Evolutionary conservation across 2,797 vertebrate species (phyloP).

Genomic region (Vireo griseus): DNA sequence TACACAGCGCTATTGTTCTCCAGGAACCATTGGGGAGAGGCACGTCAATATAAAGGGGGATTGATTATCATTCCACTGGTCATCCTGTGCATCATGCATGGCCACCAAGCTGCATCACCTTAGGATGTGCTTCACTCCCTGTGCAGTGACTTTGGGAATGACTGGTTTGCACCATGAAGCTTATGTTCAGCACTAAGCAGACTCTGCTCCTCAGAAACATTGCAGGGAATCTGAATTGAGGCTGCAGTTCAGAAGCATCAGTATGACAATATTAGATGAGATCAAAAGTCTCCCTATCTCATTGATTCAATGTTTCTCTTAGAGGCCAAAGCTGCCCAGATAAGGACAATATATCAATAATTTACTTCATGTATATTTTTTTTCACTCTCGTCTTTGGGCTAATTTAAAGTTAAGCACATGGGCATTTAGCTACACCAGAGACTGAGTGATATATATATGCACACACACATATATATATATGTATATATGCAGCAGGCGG

Average conservation of each 20-base stretch:
- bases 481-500: background rate
- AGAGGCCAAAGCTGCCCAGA: background rate
- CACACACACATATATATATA: too few species aligned
- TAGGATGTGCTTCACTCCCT: background rate
- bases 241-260: background rate
- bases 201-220: background rate
- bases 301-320: background rate
- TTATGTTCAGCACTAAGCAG: background rate
- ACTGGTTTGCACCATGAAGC: background rate
- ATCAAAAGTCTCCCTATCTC: background rate
- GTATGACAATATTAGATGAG: background rate
- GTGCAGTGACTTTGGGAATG: background rate
- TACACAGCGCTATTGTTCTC: constrained; percentile 23
- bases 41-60: background rate
- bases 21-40: background rate
- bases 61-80: background rate
- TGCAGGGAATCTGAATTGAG: background rate
- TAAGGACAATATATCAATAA: background rate
- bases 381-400: background rate
- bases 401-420: background rate
- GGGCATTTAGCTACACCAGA: background rate
- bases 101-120: background rate
- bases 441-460: background rate
- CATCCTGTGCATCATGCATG: background rate
- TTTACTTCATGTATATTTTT: background rate